These are phyloP conservation scores for Beroe ovata DNA, from an alignment of 37 sponge, comb jelly and placozoan genomes.

Conservation along the genomic window DNA sequence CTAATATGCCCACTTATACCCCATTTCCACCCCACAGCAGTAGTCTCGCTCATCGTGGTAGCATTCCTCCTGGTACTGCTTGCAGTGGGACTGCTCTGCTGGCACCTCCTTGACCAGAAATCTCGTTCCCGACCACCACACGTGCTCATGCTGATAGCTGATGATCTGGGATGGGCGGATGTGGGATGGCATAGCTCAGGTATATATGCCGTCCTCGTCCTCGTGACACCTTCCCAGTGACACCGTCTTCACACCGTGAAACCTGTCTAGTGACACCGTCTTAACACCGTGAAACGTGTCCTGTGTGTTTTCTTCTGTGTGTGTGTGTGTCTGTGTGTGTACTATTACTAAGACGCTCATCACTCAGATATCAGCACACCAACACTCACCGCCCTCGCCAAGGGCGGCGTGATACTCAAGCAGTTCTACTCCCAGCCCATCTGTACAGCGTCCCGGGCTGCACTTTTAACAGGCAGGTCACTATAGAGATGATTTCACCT, in stretches of 20 bases:
- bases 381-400: slow-evolving; percentile 10
- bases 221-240: too few relatives aligned
- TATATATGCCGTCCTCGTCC: too few relatives aligned
- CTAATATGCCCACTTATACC: too few relatives aligned
- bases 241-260: too few relatives aligned
- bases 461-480: slow-evolving; percentile 56
- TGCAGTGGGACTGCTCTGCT: background rate
- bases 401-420: background rate
- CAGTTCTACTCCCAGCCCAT: slow-evolving; percentile 66
- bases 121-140: background rate
- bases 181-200: slow-evolving; percentile 66
- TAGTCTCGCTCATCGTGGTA: background rate
- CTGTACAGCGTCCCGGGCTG: slow-evolving; percentile 52
- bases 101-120: background rate
- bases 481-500: background rate
- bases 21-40: background rate
- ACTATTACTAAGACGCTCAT: too few relatives aligned
- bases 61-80: background rate
- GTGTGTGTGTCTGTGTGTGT: too few relatives aligned
- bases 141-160: slow-evolving; percentile 49
- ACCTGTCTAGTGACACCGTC: too few relatives aligned
- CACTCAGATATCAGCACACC: slow-evolving; percentile 37
- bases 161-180: slow-evolving; percentile 58
- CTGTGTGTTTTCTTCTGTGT: too few relatives aligned
- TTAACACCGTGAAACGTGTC: too few relatives aligned